Conservation (phyloP, 2,888 invertebrate genomes). For the Drosophila borealis region DNA sequence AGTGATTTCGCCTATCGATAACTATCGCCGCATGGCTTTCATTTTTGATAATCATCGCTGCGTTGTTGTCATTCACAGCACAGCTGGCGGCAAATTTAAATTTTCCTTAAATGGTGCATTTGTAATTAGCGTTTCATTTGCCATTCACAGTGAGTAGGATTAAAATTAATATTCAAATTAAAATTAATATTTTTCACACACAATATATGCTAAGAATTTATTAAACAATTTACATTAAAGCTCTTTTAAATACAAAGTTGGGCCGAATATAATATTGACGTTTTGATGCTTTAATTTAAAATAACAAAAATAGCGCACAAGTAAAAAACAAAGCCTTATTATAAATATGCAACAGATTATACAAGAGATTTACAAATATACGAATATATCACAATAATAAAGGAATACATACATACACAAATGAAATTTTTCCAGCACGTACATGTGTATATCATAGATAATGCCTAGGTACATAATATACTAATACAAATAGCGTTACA, state of each 20-base stretch:
- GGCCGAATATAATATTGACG: slow-evolving; percentile 19
- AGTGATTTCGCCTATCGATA: slow-evolving; percentile 11
- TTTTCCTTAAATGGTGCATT: background rate
- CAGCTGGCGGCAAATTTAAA: background rate
- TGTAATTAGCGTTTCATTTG: background rate
- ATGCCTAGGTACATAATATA: slow-evolving; percentile 34
- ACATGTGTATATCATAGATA: slow-evolving; percentile 40
- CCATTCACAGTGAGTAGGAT: slow-evolving; percentile 14
- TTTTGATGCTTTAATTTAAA: slow-evolving; percentile 42
- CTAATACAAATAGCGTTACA: slow-evolving; percentile 31
- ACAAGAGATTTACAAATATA: slow-evolving; percentile 72
- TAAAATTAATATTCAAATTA: background rate
- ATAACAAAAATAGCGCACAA: slow-evolving; percentile 39
- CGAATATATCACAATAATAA: slow-evolving; percentile 83
- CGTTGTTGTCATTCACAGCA: slow-evolving; percentile 11
- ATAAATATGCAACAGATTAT: slow-evolving; percentile 80
- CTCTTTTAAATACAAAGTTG: slow-evolving; percentile 60
- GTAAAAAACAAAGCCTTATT: slow-evolving; percentile 54
- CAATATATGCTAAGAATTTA: slow-evolving; percentile 51
- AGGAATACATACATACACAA: slow-evolving; percentile 81
- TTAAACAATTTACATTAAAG: slow-evolving; percentile 66
- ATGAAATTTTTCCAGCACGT: slow-evolving; percentile 67
- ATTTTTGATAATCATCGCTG: background rate
- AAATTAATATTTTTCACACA: background rate
- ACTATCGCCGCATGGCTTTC: background rate